phyloP scores from a whole-genome alignment of 2,797 vertebrate species.

The Chaunax sp. region DNA sequence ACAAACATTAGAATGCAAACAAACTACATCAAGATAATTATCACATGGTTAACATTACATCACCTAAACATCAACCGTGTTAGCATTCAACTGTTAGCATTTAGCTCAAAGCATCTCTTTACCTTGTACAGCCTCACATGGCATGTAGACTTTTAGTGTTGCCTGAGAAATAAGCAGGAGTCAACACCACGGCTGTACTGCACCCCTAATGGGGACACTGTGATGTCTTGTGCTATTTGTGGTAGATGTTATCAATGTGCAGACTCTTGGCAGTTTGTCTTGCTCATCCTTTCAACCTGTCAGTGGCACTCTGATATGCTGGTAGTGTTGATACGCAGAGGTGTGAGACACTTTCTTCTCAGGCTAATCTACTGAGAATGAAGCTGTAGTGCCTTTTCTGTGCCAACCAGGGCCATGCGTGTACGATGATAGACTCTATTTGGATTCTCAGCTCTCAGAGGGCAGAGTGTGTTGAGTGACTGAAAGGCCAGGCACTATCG shows the following conservation, averaged over 20 bases:
- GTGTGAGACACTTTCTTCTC: constrained; percentile 64
- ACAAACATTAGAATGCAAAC: no score
- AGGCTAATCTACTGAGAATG: constrained; percentile 64
- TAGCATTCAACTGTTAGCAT: no score
- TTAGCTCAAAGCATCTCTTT: no score
- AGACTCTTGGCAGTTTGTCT: constrained; percentile 41
- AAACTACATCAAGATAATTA: no score
- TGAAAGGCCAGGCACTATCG: not conserved
- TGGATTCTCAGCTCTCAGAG: constrained; percentile 33
- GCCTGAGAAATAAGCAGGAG: constrained; percentile 20
- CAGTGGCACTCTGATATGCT: constrained; percentile 49
- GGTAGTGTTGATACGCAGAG: constrained; percentile 63
- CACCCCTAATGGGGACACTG: constrained; percentile 36
- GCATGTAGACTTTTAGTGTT: not conserved
- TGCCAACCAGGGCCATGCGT: constrained; percentile 35
- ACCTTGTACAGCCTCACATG: no score
- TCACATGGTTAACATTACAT: no score
- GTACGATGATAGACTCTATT: constrained; percentile 50
- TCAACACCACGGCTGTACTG: constrained; percentile 20
- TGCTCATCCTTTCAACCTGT: constrained; percentile 45
- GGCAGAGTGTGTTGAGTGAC: constrained; percentile 13
- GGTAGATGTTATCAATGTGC: constrained; percentile 63
- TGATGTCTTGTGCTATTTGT: constrained; percentile 59
- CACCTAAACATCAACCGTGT: no score
- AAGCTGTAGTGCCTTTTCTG: constrained; percentile 33